Conservation (phyloP, 2,797 vertebrate genomes). For the Sphenodon punctatus region DNA sequence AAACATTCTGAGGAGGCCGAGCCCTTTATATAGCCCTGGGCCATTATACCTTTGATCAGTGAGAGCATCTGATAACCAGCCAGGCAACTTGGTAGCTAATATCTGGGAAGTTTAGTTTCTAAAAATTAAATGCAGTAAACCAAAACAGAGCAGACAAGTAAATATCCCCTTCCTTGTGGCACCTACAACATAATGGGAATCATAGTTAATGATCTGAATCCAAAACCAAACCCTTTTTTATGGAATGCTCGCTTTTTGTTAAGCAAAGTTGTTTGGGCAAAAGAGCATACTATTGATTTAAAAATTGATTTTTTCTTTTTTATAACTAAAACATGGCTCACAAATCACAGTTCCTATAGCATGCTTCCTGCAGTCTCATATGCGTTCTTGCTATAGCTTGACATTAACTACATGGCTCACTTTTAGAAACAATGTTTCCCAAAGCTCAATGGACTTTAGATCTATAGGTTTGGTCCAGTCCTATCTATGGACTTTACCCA, state of each 20-base stretch:
- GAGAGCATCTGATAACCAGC: not conserved
- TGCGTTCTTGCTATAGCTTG: conserved; percentile 10
- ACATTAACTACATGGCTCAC: not conserved
- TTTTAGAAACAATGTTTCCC: not conserved
- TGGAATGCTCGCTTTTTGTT: conserved; percentile 74
- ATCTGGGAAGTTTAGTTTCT: conserved; percentile 19
- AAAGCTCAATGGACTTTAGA: not conserved
- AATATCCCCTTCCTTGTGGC: conserved; percentile 60
- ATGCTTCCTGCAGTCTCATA: conserved; percentile 24
- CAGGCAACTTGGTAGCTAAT: conserved; percentile 10
- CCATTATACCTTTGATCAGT: conserved; percentile 7
- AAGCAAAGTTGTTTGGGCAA: conserved; percentile 71
- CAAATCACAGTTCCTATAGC: conserved; percentile 65
- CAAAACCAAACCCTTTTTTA: conserved; percentile 69
- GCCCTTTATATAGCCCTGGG: no score
- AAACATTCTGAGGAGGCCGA: no score
- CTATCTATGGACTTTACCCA: not conserved
- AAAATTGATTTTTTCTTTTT: conserved; percentile 69
- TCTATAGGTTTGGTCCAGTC: not conserved
- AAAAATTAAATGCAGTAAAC: conserved; percentile 61
- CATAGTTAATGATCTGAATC: conserved; percentile 74
- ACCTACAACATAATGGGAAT: conserved; percentile 67
- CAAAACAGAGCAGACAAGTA: conserved; percentile 66
- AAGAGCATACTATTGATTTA: conserved; percentile 73
- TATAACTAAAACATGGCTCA: conserved; percentile 59